Evolutionary conservation across 2,888 invertebrate species (phyloP).

Genomic region (Napeogenes sylphis): DNA sequence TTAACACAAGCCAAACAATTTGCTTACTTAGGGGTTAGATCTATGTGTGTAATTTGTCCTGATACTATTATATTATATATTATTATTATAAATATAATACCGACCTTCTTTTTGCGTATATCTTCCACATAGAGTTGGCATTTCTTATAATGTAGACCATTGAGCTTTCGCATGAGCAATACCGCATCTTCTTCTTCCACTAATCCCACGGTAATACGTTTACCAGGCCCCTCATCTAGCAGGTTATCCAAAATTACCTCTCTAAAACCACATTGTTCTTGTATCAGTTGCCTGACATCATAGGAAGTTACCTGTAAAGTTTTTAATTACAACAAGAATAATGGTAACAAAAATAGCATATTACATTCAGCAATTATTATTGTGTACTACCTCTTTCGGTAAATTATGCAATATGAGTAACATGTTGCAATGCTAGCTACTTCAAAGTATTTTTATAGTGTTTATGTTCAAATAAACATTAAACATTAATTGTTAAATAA

Average conservation of each 20-base stretch:
- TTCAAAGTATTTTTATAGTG: not conserved
- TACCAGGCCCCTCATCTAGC: slow-evolving; percentile 30
- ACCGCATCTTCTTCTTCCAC: slow-evolving; percentile 40
- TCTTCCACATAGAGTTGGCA: slow-evolving; percentile 39
- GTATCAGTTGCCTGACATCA: slow-evolving; percentile 37
- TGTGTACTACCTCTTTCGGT: slow-evolving; percentile 34
- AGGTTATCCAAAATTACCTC: slow-evolving; percentile 43
- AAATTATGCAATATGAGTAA: slow-evolving; percentile 42
- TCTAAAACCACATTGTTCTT: slow-evolving; percentile 37
- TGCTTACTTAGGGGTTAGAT: too few species aligned
- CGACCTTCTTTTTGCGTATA: slow-evolving; percentile 38
- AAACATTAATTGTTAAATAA: too few species aligned
- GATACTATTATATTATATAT: too few species aligned
- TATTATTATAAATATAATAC: not conserved
- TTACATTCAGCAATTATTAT: not conserved
- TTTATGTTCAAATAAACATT: too few species aligned
- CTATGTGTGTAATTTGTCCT: too few species aligned
- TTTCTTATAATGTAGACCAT: slow-evolving; percentile 36
- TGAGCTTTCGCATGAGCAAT: slow-evolving; percentile 36
- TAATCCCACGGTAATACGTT: slow-evolving; percentile 42
- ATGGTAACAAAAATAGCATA: not conserved
- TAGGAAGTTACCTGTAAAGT: slow-evolving; percentile 32
- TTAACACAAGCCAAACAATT: too few species aligned
- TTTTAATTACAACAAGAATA: not conserved
- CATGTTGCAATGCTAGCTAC: slow-evolving; percentile 31